phyloP scores from a whole-genome alignment of 53 echinoderm and acorn worm species.

The Echinometra lucunter region DNA sequence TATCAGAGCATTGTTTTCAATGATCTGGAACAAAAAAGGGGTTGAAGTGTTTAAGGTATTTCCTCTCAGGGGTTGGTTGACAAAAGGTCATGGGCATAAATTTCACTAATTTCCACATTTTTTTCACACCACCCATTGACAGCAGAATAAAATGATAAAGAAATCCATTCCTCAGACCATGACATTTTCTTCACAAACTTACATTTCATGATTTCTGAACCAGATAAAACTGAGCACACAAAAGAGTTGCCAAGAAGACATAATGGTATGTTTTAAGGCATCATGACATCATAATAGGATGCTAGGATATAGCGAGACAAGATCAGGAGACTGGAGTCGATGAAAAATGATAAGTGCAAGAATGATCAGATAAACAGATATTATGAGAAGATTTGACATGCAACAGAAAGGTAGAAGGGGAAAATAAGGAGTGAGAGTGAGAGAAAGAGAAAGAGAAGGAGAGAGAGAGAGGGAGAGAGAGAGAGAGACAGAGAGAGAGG shows the following conservation, averaged over 20 bases:
- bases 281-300: neutral
- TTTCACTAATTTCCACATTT: neutral
- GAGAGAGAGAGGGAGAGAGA: neutral
- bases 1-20: neutral
- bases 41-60: neutral
- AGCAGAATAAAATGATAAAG: neutral
- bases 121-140: neutral
- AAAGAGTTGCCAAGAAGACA: neutral
- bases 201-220: neutral
- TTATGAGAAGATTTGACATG: neutral
- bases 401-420: neutral
- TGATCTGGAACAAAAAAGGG: neutral
- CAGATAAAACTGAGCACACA: neutral
- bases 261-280: neutral
- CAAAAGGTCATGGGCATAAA: conserved; percentile 29
- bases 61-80: neutral
- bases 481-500: neutral
- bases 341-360: neutral
- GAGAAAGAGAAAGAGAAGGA: neutral
- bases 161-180: neutral
- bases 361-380: neutral
- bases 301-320: neutral
- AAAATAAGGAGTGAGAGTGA: neutral
- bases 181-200: conserved; percentile 21
- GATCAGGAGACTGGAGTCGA: conserved; percentile 22